Percentiles rank a stretch among this genome's conserved stretches.
phyloP scores from a whole-genome alignment of 2,797 vertebrate genomes.

The Mus spretus region DNA sequence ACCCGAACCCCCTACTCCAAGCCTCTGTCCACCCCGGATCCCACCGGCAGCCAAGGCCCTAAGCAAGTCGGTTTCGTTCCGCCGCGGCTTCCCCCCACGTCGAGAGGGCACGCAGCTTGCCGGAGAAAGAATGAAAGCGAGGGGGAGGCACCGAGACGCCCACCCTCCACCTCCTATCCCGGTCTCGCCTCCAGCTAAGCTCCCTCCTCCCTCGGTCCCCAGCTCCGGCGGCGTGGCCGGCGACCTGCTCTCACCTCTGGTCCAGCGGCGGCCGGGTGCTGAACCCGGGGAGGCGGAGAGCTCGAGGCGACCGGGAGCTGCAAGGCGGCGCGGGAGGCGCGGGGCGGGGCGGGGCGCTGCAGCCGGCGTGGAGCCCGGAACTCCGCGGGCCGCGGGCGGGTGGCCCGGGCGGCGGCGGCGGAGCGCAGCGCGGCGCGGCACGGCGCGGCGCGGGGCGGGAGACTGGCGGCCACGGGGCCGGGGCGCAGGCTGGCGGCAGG shows the following conservation, averaged over 20 bases:
- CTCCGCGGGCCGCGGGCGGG: constrained; percentile 73
- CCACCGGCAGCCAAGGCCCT: constrained; percentile 79
- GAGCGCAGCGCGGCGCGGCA: neutral
- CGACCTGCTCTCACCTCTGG: constrained; percentile 82
- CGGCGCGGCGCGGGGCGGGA: constrained; percentile 70
- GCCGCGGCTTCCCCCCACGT: constrained; percentile 61
- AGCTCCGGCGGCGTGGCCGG: neutral
- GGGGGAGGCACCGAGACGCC: constrained; percentile 80
- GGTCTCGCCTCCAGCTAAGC: constrained; percentile 12
- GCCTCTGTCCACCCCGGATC: constrained; percentile 60
- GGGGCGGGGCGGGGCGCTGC: constrained; percentile 75
- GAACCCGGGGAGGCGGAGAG: constrained; percentile 73
- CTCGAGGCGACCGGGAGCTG: constrained; percentile 69
- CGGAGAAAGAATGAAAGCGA: constrained; percentile 78
- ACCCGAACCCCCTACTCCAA: constrained; percentile 43
- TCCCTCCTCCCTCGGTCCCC: constrained; percentile 57
- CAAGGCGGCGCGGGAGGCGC: constrained; percentile 65
- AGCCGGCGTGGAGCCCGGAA: constrained; percentile 80
- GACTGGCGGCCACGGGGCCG: constrained; percentile 42
- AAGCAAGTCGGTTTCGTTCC: constrained; percentile 73
- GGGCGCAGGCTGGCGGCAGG: constrained; percentile 70
- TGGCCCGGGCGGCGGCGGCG: constrained; percentile 23
- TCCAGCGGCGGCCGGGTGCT: constrained; percentile 72
- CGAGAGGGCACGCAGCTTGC: constrained; percentile 49
- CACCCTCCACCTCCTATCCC: constrained; percentile 64